A percentile compares a stretch with the other conserved stretches of the same genome.
phyloP scores from a whole-genome alignment of 2,797 vertebrate species.

The Ctenochaetus hawaiiensis region DNA sequence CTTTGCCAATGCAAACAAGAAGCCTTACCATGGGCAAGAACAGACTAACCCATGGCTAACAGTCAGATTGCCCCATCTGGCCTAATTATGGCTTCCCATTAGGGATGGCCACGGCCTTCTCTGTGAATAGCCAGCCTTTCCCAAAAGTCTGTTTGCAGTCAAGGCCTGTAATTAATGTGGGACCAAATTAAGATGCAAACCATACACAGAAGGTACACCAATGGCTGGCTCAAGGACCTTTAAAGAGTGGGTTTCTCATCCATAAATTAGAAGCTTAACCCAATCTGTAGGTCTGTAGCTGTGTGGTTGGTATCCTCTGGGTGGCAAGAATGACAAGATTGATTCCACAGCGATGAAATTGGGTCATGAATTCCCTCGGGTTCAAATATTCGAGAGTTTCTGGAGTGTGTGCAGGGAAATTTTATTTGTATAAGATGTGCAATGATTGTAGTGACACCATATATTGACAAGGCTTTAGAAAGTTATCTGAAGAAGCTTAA shows the following conservation, averaged over 20 bases:
- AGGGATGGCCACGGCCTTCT: constrained; percentile 69
- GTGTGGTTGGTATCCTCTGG: constrained; percentile 57
- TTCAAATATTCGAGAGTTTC: constrained; percentile 61
- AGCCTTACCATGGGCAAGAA: constrained; percentile 54
- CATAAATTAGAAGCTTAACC: constrained; percentile 64
- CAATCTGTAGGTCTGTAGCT: constrained; percentile 32
- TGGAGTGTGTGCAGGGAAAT: constrained; percentile 46
- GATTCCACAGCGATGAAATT: constrained; percentile 69
- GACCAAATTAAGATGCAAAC: constrained; percentile 74
- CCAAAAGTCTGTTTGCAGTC: constrained; percentile 58
- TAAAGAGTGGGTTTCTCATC: constrained; percentile 62
- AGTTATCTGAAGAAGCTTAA: constrained; percentile 71
- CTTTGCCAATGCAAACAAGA: constrained; percentile 68
- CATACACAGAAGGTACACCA: constrained; percentile 58
- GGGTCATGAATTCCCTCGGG: constrained; percentile 67
- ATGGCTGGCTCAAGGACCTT: constrained; percentile 55
- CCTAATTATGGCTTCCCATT: constrained; percentile 77
- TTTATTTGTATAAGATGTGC: constrained; percentile 54
- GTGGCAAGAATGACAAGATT: constrained; percentile 71
- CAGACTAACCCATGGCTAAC: constrained; percentile 68
- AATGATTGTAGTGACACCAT: constrained; percentile 59
- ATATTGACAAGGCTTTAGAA: constrained; percentile 73
- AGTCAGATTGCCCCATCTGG: constrained; percentile 78
- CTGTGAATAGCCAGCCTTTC: constrained; percentile 59
- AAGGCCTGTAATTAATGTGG: constrained; percentile 75